Evolutionary conservation across 2,888 invertebrate genomes (phyloP), one percentile per base, ranked within the genome.

Genomic region (Catonia carolina): DNA sequence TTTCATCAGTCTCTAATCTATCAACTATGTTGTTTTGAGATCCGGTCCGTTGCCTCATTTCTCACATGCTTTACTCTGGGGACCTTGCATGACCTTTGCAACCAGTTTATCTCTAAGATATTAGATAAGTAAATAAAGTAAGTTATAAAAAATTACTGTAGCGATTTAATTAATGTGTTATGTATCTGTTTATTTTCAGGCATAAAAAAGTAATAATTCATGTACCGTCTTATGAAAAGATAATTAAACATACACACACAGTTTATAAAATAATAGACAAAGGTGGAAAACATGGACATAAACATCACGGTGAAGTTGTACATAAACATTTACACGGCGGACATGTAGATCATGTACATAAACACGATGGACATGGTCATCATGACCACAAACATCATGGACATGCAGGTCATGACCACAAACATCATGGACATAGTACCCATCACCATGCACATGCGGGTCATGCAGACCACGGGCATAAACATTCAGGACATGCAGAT

Each of bases 231-330:
- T 78, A 79, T 64, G 77, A 84, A 61, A 84, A 85, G 72, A 82
- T 81, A 64, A 77, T 83, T 61, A 83, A 83, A 64, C 85, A 85
- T 68, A 83, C 82, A 0, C 85, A 85, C 68, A 85, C 83, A 0
- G 76, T 85, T n/a, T 83, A 80, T 72, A 85, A 84, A 69, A 80
- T 83, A 0, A 74, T 85, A 36, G 56, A 59, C 17, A 60, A 60
- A 36, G 58, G 54, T 31, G 60, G 51, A 3, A 56, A 51, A 18
- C 60, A 58, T 42, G 62, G 60, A n/a, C 61, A 61, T 59, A 61
- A 65, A 51, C 59, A 62, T 52, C 65, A 64, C 60, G 64, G 65
- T 12, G 63, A 66, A 41, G 66, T 62, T 7, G 63, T 67, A 37
- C 67, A 68, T 56, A 66, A 67, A 45, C 67, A 65, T 45, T 63